Conservation (phyloP, 2,888 invertebrate genomes). For the Allolobophora icterica region DNA sequence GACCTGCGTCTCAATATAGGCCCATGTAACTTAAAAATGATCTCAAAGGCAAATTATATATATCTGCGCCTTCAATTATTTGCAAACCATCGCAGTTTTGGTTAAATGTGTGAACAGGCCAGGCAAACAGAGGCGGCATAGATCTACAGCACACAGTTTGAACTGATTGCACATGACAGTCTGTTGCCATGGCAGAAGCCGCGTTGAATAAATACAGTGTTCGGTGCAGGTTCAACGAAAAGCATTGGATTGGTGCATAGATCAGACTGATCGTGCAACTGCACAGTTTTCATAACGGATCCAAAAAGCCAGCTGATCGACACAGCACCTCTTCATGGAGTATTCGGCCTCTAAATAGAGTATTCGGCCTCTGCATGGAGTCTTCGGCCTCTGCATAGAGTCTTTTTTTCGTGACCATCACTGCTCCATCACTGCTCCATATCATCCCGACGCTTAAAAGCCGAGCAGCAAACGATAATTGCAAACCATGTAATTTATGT, state of each 20-base stretch:
- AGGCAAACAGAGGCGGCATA: not conserved
- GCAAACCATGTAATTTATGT: too few relatives aligned
- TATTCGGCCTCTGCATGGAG: not conserved
- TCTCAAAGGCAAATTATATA: not conserved
- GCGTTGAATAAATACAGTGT: not conserved
- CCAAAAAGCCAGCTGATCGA: not conserved
- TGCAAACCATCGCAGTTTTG: not conserved
- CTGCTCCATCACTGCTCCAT: too few relatives aligned
- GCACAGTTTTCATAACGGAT: not conserved
- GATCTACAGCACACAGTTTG: not conserved
- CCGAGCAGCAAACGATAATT: too few relatives aligned
- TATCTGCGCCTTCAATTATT: not conserved
- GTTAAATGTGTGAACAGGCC: not conserved
- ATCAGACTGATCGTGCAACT: not conserved
- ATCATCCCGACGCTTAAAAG: too few relatives aligned
- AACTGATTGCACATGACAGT: not conserved
- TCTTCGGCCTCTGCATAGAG: not conserved
- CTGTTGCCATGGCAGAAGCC: not conserved
- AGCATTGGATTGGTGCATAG: not conserved
- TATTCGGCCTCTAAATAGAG: not conserved
- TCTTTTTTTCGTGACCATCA: too few relatives aligned
- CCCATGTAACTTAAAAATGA: not conserved
- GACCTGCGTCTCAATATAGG: not conserved
- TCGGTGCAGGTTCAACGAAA: not conserved
- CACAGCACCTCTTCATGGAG: too few relatives aligned